phyloP scores from a whole-genome alignment of 2,113 vertebrate genomes.

The Microcebus murinus region DNA sequence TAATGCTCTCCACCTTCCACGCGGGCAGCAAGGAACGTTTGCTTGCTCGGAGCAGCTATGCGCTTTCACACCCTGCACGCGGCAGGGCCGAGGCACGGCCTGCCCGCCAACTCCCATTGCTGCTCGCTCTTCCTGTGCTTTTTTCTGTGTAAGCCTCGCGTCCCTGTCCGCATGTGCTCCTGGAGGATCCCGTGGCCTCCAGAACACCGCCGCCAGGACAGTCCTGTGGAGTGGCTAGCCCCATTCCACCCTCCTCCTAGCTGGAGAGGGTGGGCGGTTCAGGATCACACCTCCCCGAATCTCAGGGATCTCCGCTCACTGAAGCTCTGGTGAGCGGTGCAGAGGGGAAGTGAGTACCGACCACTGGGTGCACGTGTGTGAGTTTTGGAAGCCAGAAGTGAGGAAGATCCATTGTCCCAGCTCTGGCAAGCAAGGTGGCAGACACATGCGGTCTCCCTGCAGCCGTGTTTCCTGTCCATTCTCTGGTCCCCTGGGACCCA shows the following conservation, averaged over 20 bases:
- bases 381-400: neutral
- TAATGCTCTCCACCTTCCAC: neutral
- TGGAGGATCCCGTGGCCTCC: neutral
- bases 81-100: neutral
- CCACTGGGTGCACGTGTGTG: neutral
- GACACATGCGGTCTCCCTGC: neutral
- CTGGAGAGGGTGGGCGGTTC: neutral
- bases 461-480: neutral
- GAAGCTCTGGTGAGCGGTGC: neutral
- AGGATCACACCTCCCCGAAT: neutral
- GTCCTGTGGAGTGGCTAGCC: rapidly evolving
- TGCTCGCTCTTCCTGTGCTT: neutral
- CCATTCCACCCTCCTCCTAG: neutral
- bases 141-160: neutral
- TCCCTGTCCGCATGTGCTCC: neutral
- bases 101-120: neutral
- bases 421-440: neutral
- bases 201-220: neutral
- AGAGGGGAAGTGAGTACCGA: neutral
- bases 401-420: neutral
- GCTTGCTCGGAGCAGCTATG: neutral
- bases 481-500: neutral
- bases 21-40: neutral
- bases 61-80: neutral
- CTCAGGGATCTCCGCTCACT: no score